Base-by-base conservation (phyloP, 1,140 invertebrate genomes). In the Atta cephalotes region DNA sequence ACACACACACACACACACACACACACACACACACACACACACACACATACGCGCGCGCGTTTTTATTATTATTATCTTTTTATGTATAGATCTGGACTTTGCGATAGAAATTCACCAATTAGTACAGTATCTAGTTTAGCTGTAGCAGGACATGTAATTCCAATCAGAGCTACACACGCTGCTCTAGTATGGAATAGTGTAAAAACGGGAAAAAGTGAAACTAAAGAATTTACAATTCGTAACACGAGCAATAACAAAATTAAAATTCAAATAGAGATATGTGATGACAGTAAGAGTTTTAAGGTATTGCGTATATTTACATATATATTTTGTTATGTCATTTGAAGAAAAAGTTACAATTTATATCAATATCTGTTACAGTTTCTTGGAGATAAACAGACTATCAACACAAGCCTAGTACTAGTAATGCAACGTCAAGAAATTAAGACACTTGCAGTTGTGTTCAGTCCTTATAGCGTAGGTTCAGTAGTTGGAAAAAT, bases 141-240 rank as follows among this genome's bases (percentile, higher is more conserved):
- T n/a, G 90, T 93, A 25, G 70, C 90, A 16, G 93, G 93, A 35
- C 91, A 93, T 45, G 87, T 89, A 85, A 92, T 96, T 63, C 95
- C 96, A 12, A 95, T 96, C 45, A 92, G 94, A 87, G 94, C 95
- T 28, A 96, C 95, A 16, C 95, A 95, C 39, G 93, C 92, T 77
- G 94, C 96, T 86, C 85, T 96, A 9, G 93, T 95, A 65, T 96
- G 96, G 96, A 95, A 94, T 28, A 96, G 95, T 71, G 84, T 96
- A 25, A 95, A 94, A 91, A 88, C 92, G 21, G 95, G 95, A 39
- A 95, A 95, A 89, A 93, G 90, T 18, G 95, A 95, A 58, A 93
- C 90, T 0, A 95, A 96, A 85, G 93, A 95, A 84, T 95, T 96
- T 84, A 94, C 94, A 5, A 93, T 96, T 82, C 93, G 95, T 31